These are phyloP conservation scores for Distichodus sexfasciatus DNA, from an alignment of 2,797 vertebrate species.

Conservation along the genomic window DNA sequence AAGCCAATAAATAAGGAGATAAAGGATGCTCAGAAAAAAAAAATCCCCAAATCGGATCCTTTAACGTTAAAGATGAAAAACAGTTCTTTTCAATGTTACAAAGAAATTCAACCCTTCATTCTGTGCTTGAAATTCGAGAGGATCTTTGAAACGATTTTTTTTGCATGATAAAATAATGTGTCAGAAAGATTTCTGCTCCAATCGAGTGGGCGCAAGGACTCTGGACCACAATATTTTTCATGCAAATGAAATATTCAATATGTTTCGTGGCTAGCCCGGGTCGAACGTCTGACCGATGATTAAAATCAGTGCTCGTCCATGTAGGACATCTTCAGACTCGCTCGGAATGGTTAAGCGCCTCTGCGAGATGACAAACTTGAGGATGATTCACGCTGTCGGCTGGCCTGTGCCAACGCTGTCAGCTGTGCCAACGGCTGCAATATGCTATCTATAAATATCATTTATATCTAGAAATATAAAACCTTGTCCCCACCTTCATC, in stretches of 20 bases:
- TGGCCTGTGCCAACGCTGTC: neutral
- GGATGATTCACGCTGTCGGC: slow-evolving; percentile 5
- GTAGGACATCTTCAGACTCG: neutral
- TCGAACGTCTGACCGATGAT: neutral
- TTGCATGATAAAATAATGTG: slow-evolving; percentile 3
- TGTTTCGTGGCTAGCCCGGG: neutral
- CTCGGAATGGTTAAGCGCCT: neutral
- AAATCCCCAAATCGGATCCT: too few species aligned
- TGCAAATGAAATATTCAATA: neutral
- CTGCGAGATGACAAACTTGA: slow-evolving; percentile 10
- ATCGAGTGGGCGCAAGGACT: neutral
- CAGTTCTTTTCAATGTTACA: too few species aligned
- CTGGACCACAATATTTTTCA: neutral
- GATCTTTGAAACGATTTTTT: too few species aligned
- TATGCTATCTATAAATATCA: neutral
- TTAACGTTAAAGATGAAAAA: too few species aligned
- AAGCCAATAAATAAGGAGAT: too few species aligned
- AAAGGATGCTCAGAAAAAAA: too few species aligned
- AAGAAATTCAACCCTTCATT: neutral
- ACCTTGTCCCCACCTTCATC: too few species aligned
- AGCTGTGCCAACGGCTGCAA: neutral
- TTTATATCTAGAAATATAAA: neutral
- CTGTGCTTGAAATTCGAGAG: too few species aligned
- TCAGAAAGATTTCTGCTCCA: neutral
- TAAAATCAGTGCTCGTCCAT: neutral